These are phyloP conservation scores for Aproaerema taeniolella DNA, from an alignment of 2,888 invertebrate genomes.

Conservation along the genomic window DNA sequence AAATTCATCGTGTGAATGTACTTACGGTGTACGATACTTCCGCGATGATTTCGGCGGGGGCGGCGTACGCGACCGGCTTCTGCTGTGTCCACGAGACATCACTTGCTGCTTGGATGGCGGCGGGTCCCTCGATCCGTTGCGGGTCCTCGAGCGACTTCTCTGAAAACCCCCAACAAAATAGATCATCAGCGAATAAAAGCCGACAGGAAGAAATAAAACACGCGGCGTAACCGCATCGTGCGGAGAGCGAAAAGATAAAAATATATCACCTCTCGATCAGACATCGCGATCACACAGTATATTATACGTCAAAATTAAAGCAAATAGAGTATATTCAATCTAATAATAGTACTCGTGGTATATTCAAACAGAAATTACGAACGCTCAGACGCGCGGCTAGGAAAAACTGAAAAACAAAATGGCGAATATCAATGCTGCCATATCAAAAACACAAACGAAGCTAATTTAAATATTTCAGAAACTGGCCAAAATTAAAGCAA, in stretches of 20 bases:
- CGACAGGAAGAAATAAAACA: conserved; percentile 45
- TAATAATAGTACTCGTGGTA: conserved; percentile 43
- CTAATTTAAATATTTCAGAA: no score
- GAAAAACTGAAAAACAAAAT: conserved; percentile 56
- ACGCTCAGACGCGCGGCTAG: conserved; percentile 33
- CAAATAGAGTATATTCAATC: conserved; percentile 46
- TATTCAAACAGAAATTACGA: conserved; percentile 41
- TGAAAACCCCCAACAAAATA: conserved; percentile 46
- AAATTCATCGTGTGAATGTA: conserved; percentile 18
- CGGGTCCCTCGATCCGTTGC: conserved; percentile 70
- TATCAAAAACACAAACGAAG: no score
- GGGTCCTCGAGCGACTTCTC: conserved; percentile 72
- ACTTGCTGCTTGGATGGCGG: conserved; percentile 54
- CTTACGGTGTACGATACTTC: conserved; percentile 73
- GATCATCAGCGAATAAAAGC: conserved; percentile 31
- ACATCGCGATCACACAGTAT: conserved; percentile 48
- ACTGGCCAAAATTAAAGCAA: no score
- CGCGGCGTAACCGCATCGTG: conserved; percentile 43
- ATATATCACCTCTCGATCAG: conserved; percentile 71
- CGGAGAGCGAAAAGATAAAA: conserved; percentile 34
- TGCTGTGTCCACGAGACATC: conserved; percentile 67
- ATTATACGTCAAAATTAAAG: conserved; percentile 39
- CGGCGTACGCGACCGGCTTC: conserved; percentile 73
- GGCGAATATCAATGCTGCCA: conserved; percentile 25
- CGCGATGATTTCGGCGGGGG: conserved; percentile 69